Base-by-base conservation (phyloP, 2,797 vertebrate species). In the Sternarchorhynchus goeldii region DNA sequence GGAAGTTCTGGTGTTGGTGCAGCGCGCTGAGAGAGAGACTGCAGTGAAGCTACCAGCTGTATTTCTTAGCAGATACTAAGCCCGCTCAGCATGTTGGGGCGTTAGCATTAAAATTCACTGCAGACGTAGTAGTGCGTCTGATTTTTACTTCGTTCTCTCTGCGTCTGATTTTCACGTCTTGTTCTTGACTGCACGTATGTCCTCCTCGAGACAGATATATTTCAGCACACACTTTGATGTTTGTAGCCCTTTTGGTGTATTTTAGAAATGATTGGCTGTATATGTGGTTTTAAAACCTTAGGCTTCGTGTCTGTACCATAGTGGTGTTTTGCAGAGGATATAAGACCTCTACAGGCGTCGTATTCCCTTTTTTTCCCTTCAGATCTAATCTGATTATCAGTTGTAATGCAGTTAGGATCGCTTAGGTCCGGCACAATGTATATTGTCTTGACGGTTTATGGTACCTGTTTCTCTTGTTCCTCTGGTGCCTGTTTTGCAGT, bases 41-140 rank as follows among this genome's bases (percentile, higher is more conserved):
- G 93, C 93, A 93, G 93, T 91, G 88, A 86, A 75, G 88, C 91
- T 91, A 88, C 85, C 91, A 88, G 88, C 77, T 76, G 53, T 91
- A 88, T 91, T 92, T 90, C 90, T 89, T 86, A 90, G 86, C 82
- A 90, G 86, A 88, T 87, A 87, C 83, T 71, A 87, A 82, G 86
- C 85, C 85, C 85, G 25, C 88, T 82, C 75, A 83, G 83, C 88
- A 89, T 89, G 84, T 87, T 88, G 87, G 88, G 87, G 90, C 90
- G 88, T 92, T 91, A 86, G 78, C 89, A 88, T 89, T 88, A 85
- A 89, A 89, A 73, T 88, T 88, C 84, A 88, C 88, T 92, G 89
- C 90, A 91, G 89, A 88, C 83, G 87, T 85, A 90, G 76, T 85
- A 87, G 87, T 90, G 89, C 87, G 83, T 89, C 82, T 86, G 45